Conservation (phyloP, 2,113 vertebrate genomes). For the Syngnathus typhle region DNA sequence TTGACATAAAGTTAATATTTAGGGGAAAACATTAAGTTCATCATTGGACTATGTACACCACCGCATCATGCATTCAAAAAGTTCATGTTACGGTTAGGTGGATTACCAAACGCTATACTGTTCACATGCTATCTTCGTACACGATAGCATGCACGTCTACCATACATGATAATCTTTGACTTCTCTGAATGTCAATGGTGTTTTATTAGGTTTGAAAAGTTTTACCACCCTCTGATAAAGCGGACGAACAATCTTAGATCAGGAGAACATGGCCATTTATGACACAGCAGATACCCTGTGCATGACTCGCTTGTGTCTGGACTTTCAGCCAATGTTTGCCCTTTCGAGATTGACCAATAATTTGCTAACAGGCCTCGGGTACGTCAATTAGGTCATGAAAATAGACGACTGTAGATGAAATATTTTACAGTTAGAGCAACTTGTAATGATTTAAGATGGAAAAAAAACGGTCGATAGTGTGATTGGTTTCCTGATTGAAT, state of each 20-base stretch:
- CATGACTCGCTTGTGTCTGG: conserved; percentile 56
- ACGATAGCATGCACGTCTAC: not conserved
- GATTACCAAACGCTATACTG: not conserved
- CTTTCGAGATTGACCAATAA: not conserved
- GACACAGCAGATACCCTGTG: conserved; percentile 18
- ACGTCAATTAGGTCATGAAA: not conserved
- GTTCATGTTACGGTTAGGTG: not conserved
- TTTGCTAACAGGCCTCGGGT: conserved; percentile 25
- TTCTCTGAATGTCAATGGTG: conserved; percentile 21
- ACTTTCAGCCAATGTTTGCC: conserved; percentile 53
- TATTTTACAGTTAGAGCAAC: too few relatives aligned
- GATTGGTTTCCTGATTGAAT: not conserved
- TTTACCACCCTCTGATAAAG: conserved; percentile 43
- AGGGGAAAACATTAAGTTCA: not conserved
- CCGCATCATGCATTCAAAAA: not conserved
- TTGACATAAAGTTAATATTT: not conserved
- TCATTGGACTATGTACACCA: not conserved
- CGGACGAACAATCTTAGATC: conserved; percentile 18
- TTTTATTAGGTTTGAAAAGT: conserved; percentile 29
- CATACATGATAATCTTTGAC: conserved; percentile 16
- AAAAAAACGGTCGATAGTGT: too few relatives aligned
- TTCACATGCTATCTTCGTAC: not conserved
- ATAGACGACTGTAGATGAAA: too few relatives aligned
- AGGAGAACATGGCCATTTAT: conserved; percentile 23
- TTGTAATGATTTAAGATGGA: too few relatives aligned